Conservation (phyloP, 2,888 invertebrate genomes). For the Brachyptera putata region DNA sequence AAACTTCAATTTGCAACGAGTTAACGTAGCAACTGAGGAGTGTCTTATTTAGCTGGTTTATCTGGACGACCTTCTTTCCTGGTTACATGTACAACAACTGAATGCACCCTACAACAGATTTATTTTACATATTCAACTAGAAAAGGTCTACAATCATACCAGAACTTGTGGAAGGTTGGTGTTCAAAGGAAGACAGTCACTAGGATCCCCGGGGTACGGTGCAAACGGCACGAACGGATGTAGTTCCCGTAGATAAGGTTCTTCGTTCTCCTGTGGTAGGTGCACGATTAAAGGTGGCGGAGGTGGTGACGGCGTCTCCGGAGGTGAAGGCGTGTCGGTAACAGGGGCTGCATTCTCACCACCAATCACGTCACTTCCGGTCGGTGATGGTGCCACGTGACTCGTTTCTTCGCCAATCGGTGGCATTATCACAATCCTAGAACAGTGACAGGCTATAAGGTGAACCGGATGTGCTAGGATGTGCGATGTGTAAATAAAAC, state of each 20-base stretch:
- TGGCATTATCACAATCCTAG: background rate
- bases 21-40: too few species aligned
- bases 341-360: constrained; percentile 17
- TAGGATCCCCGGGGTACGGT: constrained; percentile 12
- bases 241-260: background rate
- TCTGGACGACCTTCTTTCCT: too few species aligned
- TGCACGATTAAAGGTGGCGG: background rate
- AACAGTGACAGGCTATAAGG: background rate
- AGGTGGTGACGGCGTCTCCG: constrained; percentile 15
- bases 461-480: background rate
- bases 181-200: constrained; percentile 31
- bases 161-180: constrained; percentile 30
- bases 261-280: background rate
- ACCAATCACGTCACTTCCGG: constrained; percentile 7
- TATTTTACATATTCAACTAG: too few species aligned
- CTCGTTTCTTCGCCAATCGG: constrained; percentile 1
- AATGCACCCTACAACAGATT: too few species aligned
- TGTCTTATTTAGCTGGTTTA: too few species aligned
- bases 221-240: constrained; percentile 8
- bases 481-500: too few species aligned
- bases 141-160: constrained; percentile 15
- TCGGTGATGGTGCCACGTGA: background rate
- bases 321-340: constrained; percentile 11
- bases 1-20: too few species aligned
- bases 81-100: too few species aligned